phyloP scores from a whole-genome alignment of 2,888 invertebrate genomes.

The Campoplex capitator region DNA sequence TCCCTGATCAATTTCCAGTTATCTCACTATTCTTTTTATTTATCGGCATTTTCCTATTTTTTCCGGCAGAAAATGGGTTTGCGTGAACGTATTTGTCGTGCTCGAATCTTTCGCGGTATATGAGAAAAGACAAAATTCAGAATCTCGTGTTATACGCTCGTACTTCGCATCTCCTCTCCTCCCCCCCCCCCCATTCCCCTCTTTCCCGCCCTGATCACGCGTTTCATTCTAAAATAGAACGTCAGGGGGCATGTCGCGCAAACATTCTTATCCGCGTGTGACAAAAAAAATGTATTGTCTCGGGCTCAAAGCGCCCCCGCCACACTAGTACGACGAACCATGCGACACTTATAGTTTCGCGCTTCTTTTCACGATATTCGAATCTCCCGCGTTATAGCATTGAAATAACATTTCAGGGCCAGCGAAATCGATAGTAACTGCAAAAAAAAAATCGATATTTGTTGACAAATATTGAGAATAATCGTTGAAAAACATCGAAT shows the following conservation, averaged over 20 bases:
- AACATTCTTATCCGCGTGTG: conserved; percentile 77
- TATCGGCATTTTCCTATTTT: neutral
- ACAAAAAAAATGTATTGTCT: conserved; percentile 76
- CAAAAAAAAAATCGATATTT: neutral
- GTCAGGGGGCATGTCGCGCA: conserved; percentile 79
- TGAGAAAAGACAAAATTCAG: conserved; percentile 7
- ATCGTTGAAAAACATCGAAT: neutral
- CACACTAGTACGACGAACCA: neutral
- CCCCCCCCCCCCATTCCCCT: neutral
- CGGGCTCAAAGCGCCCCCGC: conserved; percentile 38
- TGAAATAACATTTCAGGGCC: neutral
- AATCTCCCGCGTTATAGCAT: neutral
- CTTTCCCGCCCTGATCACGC: conserved; percentile 73
- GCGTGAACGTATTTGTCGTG: neutral
- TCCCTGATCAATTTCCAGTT: neutral
- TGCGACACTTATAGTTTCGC: neutral
- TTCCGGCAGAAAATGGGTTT: neutral
- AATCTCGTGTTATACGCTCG: neutral
- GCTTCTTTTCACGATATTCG: neutral
- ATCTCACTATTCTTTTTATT: neutral
- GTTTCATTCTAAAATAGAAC: conserved; percentile 82
- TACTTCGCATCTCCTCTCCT: conserved; percentile 43
- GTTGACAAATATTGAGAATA: neutral
- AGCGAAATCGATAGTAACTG: neutral
- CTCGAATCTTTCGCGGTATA: conserved; percentile 4